Evolutionary conservation across 2,113 vertebrate species (phyloP).

Genomic region (Enhydra lutris): DNA sequence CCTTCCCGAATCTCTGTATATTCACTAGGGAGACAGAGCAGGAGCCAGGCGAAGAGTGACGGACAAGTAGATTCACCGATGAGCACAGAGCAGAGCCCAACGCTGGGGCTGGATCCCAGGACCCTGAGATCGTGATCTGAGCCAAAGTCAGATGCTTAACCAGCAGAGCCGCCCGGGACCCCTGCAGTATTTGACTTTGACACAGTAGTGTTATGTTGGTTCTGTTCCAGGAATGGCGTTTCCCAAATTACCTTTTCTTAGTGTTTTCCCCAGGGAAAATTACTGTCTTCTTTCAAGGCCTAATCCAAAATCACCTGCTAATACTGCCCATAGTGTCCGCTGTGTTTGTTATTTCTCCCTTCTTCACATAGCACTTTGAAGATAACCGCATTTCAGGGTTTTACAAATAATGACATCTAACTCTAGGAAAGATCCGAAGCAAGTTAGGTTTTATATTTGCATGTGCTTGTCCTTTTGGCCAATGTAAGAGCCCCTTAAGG

Average conservation of each 20-base stretch:
- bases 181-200: neutral
- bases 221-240: neutral
- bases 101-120: neutral
- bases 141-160: neutral
- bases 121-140: neutral
- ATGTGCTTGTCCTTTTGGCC: neutral
- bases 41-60: neutral
- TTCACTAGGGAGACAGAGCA: neutral
- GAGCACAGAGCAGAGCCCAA: neutral
- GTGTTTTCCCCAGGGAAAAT: neutral
- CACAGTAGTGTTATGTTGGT: neutral
- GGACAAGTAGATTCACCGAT: neutral
- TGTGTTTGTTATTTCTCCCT: neutral
- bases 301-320: neutral
- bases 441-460: neutral
- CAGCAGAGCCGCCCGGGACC: neutral
- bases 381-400: neutral
- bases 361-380: neutral
- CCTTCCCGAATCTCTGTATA: neutral
- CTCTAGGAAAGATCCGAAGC: neutral
- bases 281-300: neutral
- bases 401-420: neutral
- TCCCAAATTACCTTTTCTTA: neutral
- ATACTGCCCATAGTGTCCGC: neutral
- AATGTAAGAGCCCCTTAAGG: neutral